Conservation (phyloP, 2,888 invertebrate genomes). For the Papilio gigon region DNA sequence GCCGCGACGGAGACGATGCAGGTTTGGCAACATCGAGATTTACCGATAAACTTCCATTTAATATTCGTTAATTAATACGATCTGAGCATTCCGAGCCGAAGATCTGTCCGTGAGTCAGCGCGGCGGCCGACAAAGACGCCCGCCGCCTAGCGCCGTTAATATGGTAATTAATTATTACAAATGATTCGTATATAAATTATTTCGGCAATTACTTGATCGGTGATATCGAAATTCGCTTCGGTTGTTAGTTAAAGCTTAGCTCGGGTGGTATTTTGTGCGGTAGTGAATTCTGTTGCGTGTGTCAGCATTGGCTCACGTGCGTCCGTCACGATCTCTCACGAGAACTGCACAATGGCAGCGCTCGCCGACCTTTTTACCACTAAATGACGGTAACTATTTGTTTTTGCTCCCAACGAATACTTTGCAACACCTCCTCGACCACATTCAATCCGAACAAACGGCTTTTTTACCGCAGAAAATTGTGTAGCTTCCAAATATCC, state of each 20-base stretch:
- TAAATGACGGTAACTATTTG: conserved; percentile 62
- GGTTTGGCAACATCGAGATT: conserved; percentile 81
- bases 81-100: conserved; percentile 74
- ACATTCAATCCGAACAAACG: conserved; percentile 44
- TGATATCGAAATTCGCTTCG: conserved; percentile 54
- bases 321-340: conserved; percentile 46
- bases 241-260: conserved; percentile 32
- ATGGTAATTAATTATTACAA: conserved; percentile 81
- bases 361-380: conserved; percentile 65
- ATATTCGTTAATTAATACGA: conserved; percentile 82
- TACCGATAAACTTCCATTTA: conserved; percentile 80
- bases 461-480: background rate
- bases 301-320: conserved; percentile 67
- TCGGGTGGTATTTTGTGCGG: conserved; percentile 15
- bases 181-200: conserved; percentile 73
- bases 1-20: conserved; percentile 70
- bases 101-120: conserved; percentile 77
- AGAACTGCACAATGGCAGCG: conserved; percentile 66
- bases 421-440: conserved; percentile 65
- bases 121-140: conserved; percentile 75
- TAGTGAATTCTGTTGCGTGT: conserved; percentile 24
- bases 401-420: conserved; percentile 67
- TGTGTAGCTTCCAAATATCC: conserved; percentile 1
- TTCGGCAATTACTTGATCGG: conserved; percentile 63
- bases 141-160: conserved; percentile 77